These are phyloP conservation scores for Poeciliopsis turneri DNA, from an alignment of 2,797 vertebrate species.

Conservation along the genomic window DNA sequence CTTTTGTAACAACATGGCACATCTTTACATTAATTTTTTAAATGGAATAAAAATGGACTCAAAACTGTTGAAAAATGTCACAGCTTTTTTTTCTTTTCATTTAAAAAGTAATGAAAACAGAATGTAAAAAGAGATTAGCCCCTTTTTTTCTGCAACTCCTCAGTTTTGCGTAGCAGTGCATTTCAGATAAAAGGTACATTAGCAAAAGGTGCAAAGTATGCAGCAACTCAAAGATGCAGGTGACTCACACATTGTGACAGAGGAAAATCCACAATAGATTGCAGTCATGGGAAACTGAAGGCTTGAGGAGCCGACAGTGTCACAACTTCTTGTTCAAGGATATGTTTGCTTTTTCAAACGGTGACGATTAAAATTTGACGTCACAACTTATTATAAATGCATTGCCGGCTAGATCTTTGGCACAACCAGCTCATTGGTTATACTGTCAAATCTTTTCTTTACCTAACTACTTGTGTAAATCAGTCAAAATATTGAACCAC, in stretches of 20 bases:
- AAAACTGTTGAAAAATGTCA: slow-evolving; percentile 53
- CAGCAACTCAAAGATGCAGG: slow-evolving; percentile 70
- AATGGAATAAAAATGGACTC: slow-evolving; percentile 40
- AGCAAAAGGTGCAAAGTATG: slow-evolving; percentile 77
- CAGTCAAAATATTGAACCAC: slow-evolving; percentile 45
- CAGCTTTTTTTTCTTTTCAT: slow-evolving; percentile 49
- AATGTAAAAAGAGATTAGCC: slow-evolving; percentile 44
- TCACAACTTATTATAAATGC: slow-evolving; percentile 76
- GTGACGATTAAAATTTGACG: slow-evolving; percentile 65
- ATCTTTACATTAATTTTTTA: slow-evolving; percentile 27
- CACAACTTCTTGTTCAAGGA: slow-evolving; percentile 51
- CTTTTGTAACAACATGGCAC: slow-evolving; percentile 29
- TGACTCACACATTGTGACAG: slow-evolving; percentile 58
- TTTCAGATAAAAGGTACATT: slow-evolving; percentile 71
- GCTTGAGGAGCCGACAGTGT: slow-evolving; percentile 38
- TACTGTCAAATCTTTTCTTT: slow-evolving; percentile 58
- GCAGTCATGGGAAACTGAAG: slow-evolving; percentile 47
- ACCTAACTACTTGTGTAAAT: slow-evolving; percentile 56
- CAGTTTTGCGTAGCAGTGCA: slow-evolving; percentile 78
- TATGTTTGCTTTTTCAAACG: slow-evolving; percentile 76
- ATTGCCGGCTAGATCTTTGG: slow-evolving; percentile 78
- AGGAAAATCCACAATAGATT: slow-evolving; percentile 35
- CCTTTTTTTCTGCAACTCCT: slow-evolving; percentile 48
- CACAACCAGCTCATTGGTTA: slow-evolving; percentile 81
- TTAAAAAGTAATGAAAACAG: slow-evolving; percentile 50